Base-by-base conservation (phyloP, 2,113 vertebrate species). In the Stomatorhinus ivindoensis region DNA sequence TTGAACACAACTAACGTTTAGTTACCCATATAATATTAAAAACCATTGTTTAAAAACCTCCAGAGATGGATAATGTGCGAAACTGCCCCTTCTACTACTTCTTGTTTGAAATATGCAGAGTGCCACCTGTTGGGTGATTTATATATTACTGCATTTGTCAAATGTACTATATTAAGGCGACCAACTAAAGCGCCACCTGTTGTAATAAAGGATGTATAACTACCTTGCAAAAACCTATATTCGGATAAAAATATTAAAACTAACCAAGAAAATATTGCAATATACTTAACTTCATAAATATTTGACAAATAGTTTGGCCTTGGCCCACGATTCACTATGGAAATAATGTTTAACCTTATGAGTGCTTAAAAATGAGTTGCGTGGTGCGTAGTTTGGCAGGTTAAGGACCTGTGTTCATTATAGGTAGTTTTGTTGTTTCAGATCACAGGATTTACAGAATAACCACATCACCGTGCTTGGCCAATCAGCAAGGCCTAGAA, bases 71-170 rank as follows among this genome's bases (percentile, higher is more conserved):
- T 31, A 76, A 39, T 39, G 17, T 80, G 15, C 35, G n/a, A 42
- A 39, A 80, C 1, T 19, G 31, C 8, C 73, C 35, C 15, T 76
- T 42, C 4, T 76, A 39, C 15, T 35, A 19, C 42, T 6, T 19
- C 73, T 39, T 39, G 73, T 80, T 80, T 80, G 73, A 35, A 39
- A 80, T 42, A 39, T 89, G 31, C 92, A 95, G 92, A 94, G 94
- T 94, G 95, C 95, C 96, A 95, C 95, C 96, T 96, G 95, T 95
- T 95, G 96, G 95, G 94, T 92, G 92, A 93, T 92, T 80, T 15
- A 80, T 39, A 19, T 42, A 80, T 80, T 24, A 35, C 27, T 44
- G 51, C 91, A 87, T 90, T 51, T 80, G 15, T 35, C 31, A n/a
- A 39, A 42, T 80, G 15, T 76, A 76, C 69, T 76, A 17, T 76